These are phyloP conservation scores for Drosophila pallidifrons DNA, from an alignment of 1,140 invertebrate genomes.

Conservation along the genomic window DNA sequence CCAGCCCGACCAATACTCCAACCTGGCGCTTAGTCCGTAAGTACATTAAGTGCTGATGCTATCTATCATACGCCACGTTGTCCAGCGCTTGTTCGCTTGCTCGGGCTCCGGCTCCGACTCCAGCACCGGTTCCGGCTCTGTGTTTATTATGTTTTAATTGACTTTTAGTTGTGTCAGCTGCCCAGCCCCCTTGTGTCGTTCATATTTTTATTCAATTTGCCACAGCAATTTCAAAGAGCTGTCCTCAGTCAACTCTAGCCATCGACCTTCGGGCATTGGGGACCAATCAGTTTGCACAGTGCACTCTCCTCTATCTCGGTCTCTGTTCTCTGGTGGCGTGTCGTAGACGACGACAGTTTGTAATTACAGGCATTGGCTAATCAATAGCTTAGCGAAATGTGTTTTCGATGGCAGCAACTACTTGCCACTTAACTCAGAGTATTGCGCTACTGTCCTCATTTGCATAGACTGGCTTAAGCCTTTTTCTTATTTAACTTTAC, in stretches of 20 bases:
- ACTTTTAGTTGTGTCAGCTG: conserved; percentile 64
- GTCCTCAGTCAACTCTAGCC: neutral
- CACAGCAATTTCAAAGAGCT: conserved; percentile 62
- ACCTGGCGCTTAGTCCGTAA: conserved; percentile 92
- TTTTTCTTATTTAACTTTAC: conserved; percentile 12
- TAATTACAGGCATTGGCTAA: conserved; percentile 72
- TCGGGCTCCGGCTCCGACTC: too few relatives aligned
- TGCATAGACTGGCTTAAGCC: conserved; percentile 47
- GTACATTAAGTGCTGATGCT: conserved; percentile 82
- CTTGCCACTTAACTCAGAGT: conserved; percentile 42
- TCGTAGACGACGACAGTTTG: conserved; percentile 57
- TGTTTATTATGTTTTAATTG: conserved; percentile 76
- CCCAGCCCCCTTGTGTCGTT: conserved; percentile 20
- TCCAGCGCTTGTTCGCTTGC: neutral
- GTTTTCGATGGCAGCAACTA: conserved; percentile 55
- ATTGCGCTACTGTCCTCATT: conserved; percentile 30
- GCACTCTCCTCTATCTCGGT: conserved; percentile 4
- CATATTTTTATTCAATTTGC: conserved; percentile 81
- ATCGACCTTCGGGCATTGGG: conserved; percentile 18
- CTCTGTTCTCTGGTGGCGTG: neutral
- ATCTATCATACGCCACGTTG: conserved; percentile 33
- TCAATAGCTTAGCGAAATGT: conserved; percentile 73
- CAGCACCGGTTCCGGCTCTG: neutral
- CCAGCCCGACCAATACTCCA: conserved; percentile 89
- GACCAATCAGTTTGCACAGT: conserved; percentile 58